These are phyloP conservation scores for Diceros bicornis DNA, from an alignment of 2,797 vertebrate genomes.

Conservation along the genomic window DNA sequence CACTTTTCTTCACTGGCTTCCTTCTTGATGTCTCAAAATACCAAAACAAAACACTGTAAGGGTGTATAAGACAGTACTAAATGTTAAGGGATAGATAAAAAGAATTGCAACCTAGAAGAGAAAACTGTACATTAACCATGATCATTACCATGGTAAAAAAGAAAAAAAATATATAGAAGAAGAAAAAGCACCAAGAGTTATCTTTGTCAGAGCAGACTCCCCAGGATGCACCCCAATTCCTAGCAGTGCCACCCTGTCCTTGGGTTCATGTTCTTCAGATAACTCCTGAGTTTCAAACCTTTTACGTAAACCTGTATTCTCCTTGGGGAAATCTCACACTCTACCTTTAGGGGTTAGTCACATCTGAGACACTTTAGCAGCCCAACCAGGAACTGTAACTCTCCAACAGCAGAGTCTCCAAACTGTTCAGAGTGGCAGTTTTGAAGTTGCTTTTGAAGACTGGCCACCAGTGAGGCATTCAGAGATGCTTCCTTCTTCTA, in stretches of 20 bases:
- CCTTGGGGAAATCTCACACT: not conserved
- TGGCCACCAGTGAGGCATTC: rapidly evolving
- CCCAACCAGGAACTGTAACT: not conserved
- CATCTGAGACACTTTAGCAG: not conserved
- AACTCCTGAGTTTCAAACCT: not conserved
- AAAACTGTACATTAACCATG: not conserved
- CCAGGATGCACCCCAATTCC: not conserved
- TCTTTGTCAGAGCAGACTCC: not conserved
- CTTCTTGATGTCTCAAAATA: not conserved
- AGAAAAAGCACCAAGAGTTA: too few relatives aligned
- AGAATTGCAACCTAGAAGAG: not conserved
- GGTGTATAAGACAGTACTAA: not conserved
- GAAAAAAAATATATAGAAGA: too few relatives aligned
- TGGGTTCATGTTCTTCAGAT: not conserved
- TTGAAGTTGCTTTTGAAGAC: not conserved
- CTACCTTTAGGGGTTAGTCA: not conserved
- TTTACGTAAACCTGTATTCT: not conserved
- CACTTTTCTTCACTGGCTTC: not conserved
- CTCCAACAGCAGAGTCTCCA: not conserved
- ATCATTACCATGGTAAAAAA: not conserved
- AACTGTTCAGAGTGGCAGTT: not conserved
- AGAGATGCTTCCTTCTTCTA: not conserved
- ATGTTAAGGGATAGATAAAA: not conserved
- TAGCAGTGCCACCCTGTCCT: not conserved
- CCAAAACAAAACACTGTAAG: not conserved